Evolutionary conservation across 30 jellyfish, hydroid and myxozoan genomes (phyloP), one percentile per base, ranked within the genome.

Genomic region (Phacellophora camtschatica): DNA sequence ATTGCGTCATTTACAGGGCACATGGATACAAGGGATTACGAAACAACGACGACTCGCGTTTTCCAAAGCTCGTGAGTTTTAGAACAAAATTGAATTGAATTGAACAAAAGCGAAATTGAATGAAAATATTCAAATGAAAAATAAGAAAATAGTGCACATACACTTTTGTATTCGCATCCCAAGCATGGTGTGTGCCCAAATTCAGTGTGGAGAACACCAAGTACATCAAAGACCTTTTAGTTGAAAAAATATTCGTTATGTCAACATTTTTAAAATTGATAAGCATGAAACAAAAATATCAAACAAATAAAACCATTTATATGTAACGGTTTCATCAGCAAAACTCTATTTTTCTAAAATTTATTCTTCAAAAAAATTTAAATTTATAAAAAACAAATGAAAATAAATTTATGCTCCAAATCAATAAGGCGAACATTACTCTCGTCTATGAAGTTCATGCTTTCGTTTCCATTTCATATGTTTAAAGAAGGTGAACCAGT

Each of bases 141-240:
- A 25, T 19, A 15, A 61, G 20, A 61, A 61, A 29, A 9, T 1
- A 63, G 30, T 3, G 12, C 0, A 48, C 35, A 4, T 43, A 77
- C 89, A 72, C 35, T 25, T 9, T 25, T 33, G 45, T 63, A 61
- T 46, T 25, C 71, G 32, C 89, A 77, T 12, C 89, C 71, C 61
- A 77, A 1, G 33, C 89, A 77, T 16, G 53, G 50, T 4, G 61
- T 2, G 19, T 42, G 57, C 7, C 89, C 89, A 31, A 37, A 77
- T 63, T 45, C 89, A 45, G 42, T 74, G 61, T 77, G 80, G 49
- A 77, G 57, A 32, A 77, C 82, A 3, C 89, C 89, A 18, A 77
- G 25, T 11, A 77, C 74, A 46, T 77, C 89, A 3, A 37, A 58
- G 8, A 59, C 63, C 89, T 76, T n/a, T 20, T 24, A 39, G 16